Evolutionary conservation across 92 coral and sea anemone species (phyloP).

Genomic region (Bergia sp.): DNA sequence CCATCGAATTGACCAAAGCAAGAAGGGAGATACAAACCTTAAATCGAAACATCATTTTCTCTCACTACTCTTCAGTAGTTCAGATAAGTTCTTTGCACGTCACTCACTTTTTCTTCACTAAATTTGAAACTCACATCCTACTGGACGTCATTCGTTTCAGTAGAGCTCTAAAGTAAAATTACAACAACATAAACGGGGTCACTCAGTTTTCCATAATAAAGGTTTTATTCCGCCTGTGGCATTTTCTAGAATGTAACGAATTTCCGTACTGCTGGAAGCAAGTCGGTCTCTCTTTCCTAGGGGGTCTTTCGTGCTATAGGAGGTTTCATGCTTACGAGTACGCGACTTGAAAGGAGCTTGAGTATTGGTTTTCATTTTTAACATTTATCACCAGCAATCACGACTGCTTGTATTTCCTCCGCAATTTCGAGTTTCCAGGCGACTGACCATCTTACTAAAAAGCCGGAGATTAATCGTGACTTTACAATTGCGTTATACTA

Average conservation of each 20-base stretch:
- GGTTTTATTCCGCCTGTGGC: background rate
- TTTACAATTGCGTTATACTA: background rate
- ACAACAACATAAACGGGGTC: background rate
- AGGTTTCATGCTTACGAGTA: background rate
- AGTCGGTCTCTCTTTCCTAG: background rate
- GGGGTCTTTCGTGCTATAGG: slow-evolving; percentile 9
- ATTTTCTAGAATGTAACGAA: background rate
- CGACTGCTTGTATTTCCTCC: background rate
- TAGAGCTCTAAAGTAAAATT: background rate
- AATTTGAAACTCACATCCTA: background rate
- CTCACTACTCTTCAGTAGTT: background rate
- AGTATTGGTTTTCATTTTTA: background rate
- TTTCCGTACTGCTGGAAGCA: background rate
- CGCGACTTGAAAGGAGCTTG: background rate
- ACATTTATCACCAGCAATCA: background rate
- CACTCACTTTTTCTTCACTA: background rate
- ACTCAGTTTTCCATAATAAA: background rate
- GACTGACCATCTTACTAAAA: background rate
- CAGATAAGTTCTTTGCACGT: background rate
- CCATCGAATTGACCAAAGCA: background rate
- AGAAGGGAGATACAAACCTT: too few species aligned
- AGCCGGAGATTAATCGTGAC: background rate
- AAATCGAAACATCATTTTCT: background rate
- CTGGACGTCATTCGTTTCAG: background rate
- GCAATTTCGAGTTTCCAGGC: background rate